Base-by-base conservation (phyloP, 2,888 invertebrate genomes). In the Eubasilissa splendida region DNA sequence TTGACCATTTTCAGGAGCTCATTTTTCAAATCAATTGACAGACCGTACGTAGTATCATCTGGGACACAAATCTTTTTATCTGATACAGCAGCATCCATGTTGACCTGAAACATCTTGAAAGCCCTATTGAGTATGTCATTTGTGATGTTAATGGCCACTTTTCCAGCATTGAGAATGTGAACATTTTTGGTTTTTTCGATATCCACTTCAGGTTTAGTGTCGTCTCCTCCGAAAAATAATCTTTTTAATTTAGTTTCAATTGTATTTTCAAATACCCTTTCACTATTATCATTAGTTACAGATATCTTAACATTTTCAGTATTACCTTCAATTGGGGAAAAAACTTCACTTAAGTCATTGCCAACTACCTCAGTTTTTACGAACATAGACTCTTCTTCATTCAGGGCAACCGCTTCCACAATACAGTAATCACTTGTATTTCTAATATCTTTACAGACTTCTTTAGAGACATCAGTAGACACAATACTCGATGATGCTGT, bases 1-100 rank as follows among this genome's bases (percentile, higher is more conserved):
- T 54, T 70, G 31, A 54, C 70, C 54, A 70, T 70, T 10, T 54
- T 68, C n/a, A 68, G 66, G 8, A 68, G 66, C 9, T 68, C 66
- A 9, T 14, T n/a, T 42, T 50, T 42, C 9, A 68, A 42, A 14
- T 68, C 66, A 0, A 14, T 9, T n/a, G 50, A 50, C 12, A 33
- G 63, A 31, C 33, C 12, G 4, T 31, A 31, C 9, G 14, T n/a
- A 14, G 11, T 33, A n/a, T 14, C 52, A n/a, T 22, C 52, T 11
- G 70, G 12, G 58, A n/a, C 58, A 58, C 58, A 9, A 58, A 9
- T 11, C 4, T 22, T 63, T 42, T 4, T 4, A 10, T 74, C 59
- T 3, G 59, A 42, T 9, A 59, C 59, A 11, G 14, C 59, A 7
- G 58, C 31, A 22, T 76, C 76, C 63, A 76, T 31, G 11, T 52